A percentile compares a stretch with the other conserved stretches of the same genome.
These are phyloP conservation scores for Pentalonia nigronervosa DNA, from an alignment of 1,140 invertebrate genomes.

Conservation along the genomic window DNA sequence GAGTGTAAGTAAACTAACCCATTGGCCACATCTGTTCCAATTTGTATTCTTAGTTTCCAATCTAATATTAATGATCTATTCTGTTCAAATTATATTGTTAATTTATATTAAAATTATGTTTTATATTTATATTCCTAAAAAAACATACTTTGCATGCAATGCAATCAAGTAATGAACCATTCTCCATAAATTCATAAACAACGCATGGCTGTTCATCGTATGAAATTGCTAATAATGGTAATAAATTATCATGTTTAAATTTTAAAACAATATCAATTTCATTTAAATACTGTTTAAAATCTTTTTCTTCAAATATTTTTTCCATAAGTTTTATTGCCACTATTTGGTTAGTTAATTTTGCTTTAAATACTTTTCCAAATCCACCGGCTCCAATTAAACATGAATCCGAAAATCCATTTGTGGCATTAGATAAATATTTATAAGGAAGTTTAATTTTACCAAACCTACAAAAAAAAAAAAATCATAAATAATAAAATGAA, in stretches of 20 bases:
- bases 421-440: slow-evolving; percentile 50
- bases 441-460: slow-evolving; percentile 43
- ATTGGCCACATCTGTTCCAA: slow-evolving; percentile 70
- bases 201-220: slow-evolving; percentile 72
- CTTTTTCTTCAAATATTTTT: slow-evolving; percentile 45
- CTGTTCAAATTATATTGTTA: slow-evolving; percentile 54
- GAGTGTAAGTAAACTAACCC: slow-evolving; percentile 74
- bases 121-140: not conserved
- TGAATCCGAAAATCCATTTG: slow-evolving; percentile 57
- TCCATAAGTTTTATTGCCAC: slow-evolving; percentile 59
- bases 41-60: slow-evolving; percentile 68
- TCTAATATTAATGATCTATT: slow-evolving; percentile 63
- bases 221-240: slow-evolving; percentile 73
- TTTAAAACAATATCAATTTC: slow-evolving; percentile 57
- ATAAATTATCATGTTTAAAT: slow-evolving; percentile 67
- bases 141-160: slow-evolving; percentile 65
- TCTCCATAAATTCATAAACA: slow-evolving; percentile 74
- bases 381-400: slow-evolving; percentile 57
- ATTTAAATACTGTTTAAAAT: slow-evolving; percentile 58
- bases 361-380: slow-evolving; percentile 59
- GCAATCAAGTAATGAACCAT: slow-evolving; percentile 74
- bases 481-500: not conserved
- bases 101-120: not conserved
- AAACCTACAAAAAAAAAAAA: slow-evolving; percentile 30
- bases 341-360: slow-evolving; percentile 35